A percentile compares a stretch with the other conserved stretches of the same genome.
phyloP scores from a whole-genome alignment of 2,797 vertebrate species.

The Lagothrix lagotricha region DNA sequence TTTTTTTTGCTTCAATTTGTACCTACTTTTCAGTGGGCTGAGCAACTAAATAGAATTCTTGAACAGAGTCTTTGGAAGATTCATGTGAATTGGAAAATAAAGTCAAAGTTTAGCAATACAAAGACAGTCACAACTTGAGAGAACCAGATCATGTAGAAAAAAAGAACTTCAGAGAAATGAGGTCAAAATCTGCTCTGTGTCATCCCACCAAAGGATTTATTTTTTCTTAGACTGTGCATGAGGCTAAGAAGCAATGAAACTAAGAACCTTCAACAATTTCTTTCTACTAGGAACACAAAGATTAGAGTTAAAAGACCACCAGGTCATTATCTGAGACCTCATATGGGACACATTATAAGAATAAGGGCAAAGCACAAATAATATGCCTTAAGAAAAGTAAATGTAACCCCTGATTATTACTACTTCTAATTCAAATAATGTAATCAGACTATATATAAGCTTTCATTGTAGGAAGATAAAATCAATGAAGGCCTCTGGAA shows the following conservation, averaged over 20 bases:
- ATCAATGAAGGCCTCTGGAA: background rate
- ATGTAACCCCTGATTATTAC: background rate
- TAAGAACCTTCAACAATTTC: background rate
- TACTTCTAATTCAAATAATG: background rate
- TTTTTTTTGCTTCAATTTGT: background rate
- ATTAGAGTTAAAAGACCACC: background rate
- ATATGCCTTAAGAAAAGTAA: background rate
- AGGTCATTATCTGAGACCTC: background rate
- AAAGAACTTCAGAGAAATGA: background rate
- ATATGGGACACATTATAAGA: background rate
- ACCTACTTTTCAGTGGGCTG: background rate
- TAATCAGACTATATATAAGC: background rate
- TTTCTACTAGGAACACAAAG: background rate
- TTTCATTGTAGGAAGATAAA: background rate
- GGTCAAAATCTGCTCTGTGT: background rate
- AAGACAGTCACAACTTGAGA: background rate
- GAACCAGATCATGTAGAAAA: background rate
- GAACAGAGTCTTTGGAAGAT: background rate
- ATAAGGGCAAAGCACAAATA: background rate
- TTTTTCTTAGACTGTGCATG: background rate
- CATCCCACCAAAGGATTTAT: background rate
- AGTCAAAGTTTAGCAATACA: background rate
- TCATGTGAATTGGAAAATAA: background rate
- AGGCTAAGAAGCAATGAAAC: background rate
- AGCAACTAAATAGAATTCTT: background rate